Evolutionary conservation across 2,797 vertebrate species (phyloP).

Genomic region (Clarias laeviceps): DNA sequence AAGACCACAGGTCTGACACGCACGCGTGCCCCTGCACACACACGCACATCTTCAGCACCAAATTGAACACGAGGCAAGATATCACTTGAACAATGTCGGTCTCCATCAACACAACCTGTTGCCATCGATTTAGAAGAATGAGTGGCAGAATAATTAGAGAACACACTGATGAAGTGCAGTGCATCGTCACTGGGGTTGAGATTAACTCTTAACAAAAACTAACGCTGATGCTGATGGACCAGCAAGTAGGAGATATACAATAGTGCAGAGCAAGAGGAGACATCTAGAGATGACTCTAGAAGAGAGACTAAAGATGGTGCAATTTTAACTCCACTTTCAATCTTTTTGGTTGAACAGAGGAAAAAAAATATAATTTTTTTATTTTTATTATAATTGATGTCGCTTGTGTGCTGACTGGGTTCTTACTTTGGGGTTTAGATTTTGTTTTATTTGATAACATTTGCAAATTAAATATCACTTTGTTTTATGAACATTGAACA

Average conservation of each 20-base stretch:
- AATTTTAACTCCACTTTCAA: background rate
- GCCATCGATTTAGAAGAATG: background rate
- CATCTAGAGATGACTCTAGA: too few species aligned
- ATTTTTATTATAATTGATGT: too few species aligned
- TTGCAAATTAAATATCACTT: background rate
- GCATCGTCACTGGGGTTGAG: background rate
- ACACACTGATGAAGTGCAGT: background rate
- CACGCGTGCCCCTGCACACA: conserved; percentile 54
- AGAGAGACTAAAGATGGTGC: background rate
- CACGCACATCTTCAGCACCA: conserved; percentile 14
- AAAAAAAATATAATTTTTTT: background rate
- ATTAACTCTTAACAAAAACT: background rate
- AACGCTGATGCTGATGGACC: background rate
- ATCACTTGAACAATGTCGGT: background rate
- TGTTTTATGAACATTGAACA: background rate
- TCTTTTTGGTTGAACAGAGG: background rate
- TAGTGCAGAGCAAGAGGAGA: background rate
- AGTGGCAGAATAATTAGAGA: background rate
- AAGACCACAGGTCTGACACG: conserved; percentile 91
- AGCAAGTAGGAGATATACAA: background rate
- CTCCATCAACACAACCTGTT: background rate
- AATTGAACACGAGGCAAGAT: background rate
- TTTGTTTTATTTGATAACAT: background rate
- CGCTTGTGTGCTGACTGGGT: background rate
- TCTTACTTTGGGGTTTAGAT: background rate